Evolutionary conservation across 2,113 vertebrate genomes (phyloP).

Genomic region (Ictidomys tridecemlineatus): DNA sequence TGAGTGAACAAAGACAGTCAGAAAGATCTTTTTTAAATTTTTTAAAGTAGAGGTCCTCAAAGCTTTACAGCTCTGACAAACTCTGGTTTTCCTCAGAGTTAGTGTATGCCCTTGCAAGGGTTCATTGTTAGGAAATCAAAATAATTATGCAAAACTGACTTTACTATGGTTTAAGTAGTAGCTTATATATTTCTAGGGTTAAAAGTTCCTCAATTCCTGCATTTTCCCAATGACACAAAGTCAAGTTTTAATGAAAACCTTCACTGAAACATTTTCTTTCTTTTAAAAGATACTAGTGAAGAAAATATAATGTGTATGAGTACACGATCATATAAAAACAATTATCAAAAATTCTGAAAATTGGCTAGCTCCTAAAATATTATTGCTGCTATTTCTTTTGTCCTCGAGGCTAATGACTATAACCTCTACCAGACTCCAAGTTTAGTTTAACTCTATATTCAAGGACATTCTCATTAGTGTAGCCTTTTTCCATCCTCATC

Average conservation of each 20-base stretch:
- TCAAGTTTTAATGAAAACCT: constrained; percentile 17
- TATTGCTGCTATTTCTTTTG: constrained; percentile 9
- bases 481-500: not conserved
- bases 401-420: constrained; percentile 55
- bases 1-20: not conserved
- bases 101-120: not conserved
- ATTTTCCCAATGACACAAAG: not conserved
- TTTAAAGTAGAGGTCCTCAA: constrained; percentile 29
- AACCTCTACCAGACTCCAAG: constrained; percentile 3
- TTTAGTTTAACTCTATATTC: not conserved
- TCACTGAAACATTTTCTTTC: constrained; percentile 14
- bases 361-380: not conserved
- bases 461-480: constrained; percentile 65
- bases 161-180: constrained; percentile 6
- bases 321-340: constrained; percentile 11
- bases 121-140: constrained; percentile 53
- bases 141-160: constrained; percentile 52
- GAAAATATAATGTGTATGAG: not conserved
- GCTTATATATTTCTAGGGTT: constrained; percentile 12
- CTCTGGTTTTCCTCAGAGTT: constrained; percentile 15
- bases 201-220: not conserved
- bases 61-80: not conserved
- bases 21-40: constrained; percentile 28
- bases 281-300: not conserved
- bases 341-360: constrained; percentile 25